phyloP scores from a whole-genome alignment of 2,797 vertebrate species.

The Champsocephalus gunnari region DNA sequence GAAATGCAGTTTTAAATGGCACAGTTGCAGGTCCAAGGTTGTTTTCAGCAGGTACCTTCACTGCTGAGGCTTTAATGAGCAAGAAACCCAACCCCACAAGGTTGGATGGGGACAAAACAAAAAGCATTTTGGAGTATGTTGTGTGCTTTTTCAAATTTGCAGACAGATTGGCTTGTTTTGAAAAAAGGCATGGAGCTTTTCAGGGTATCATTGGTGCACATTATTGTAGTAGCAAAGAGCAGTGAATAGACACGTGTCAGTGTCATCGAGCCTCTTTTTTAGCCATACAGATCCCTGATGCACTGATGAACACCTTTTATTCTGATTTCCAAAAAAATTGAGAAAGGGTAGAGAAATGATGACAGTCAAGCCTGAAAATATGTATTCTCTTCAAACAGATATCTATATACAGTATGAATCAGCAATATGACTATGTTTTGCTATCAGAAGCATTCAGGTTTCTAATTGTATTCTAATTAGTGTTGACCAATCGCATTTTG shows the following conservation, averaged over 20 bases:
- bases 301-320: constrained; percentile 13
- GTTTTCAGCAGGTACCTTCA: background rate
- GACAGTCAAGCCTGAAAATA: background rate
- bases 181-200: background rate
- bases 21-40: background rate
- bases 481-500: too few relatives aligned
- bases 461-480: too few relatives aligned
- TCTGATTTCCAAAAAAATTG: constrained; percentile 6
- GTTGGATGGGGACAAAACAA: background rate
- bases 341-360: background rate
- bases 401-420: too few relatives aligned
- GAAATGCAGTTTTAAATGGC: background rate
- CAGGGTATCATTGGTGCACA: background rate
- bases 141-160: background rate
- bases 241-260: constrained; percentile 4
- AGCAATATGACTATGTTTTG: too few relatives aligned
- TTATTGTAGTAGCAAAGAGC: background rate
- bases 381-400: too few relatives aligned
- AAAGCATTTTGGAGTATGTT: background rate
- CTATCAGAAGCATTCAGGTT: too few relatives aligned
- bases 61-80: constrained; percentile 2
- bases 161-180: constrained; percentile 5
- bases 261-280: background rate
- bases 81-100: background rate
- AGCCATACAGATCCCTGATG: constrained; percentile 1